Conservation (phyloP, 2,113 vertebrate genomes). For the Abramis brama region DNA sequence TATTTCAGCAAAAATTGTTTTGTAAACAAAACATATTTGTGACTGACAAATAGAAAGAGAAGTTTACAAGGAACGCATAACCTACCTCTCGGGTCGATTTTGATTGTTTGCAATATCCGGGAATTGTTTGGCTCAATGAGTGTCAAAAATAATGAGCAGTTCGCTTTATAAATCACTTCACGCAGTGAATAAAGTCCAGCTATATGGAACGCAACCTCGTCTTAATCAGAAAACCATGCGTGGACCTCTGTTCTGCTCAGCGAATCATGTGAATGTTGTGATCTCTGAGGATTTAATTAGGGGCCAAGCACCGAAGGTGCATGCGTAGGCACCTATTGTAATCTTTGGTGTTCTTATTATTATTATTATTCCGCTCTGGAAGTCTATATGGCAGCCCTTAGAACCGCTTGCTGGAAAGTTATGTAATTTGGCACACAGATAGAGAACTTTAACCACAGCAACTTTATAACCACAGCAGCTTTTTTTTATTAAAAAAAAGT, state of each 20-base stretch:
- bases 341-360: too few species aligned
- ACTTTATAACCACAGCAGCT: too few species aligned
- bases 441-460: too few species aligned
- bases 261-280: neutral
- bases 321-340: too few species aligned
- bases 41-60: slow-evolving; percentile 71
- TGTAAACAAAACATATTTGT: slow-evolving; percentile 79
- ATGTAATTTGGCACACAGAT: neutral
- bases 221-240: neutral
- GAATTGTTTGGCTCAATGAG: slow-evolving; percentile 15
- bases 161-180: neutral
- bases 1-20: slow-evolving; percentile 75
- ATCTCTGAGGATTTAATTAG: neutral
- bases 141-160: slow-evolving; percentile 34
- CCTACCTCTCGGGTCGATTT: slow-evolving; percentile 67
- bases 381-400: slow-evolving; percentile 60
- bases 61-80: slow-evolving; percentile 73
- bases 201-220: neutral
- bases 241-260: neutral
- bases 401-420: slow-evolving; percentile 40
- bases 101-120: slow-evolving; percentile 14
- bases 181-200: neutral
- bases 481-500: too few species aligned
- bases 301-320: too few species aligned
- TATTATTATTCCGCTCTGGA: slow-evolving; percentile 21